These are phyloP conservation scores for Echinarachnius parma DNA, from an alignment of 53 echinoderm and acorn worm species.

Conservation along the genomic window DNA sequence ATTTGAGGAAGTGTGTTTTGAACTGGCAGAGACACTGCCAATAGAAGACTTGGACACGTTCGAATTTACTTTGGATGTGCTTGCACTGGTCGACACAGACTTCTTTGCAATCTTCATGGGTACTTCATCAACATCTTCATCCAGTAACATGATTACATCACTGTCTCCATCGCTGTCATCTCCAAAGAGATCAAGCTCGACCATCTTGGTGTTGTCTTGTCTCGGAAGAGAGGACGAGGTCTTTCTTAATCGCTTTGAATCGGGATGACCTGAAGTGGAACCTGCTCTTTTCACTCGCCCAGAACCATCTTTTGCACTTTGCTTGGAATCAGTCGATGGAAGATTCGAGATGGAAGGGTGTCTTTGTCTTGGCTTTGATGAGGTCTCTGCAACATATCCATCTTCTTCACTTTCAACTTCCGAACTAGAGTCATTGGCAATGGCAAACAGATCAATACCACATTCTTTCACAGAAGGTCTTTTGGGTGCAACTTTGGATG, in stretches of 20 bases:
- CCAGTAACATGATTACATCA: slow-evolving; percentile 29
- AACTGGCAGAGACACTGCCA: too few relatives aligned
- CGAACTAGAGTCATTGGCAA: slow-evolving; percentile 19
- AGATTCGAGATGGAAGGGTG: too few relatives aligned
- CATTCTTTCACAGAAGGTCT: slow-evolving; percentile 17
- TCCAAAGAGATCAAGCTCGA: slow-evolving; percentile 63
- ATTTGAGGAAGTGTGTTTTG: too few relatives aligned
- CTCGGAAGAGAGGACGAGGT: not conserved
- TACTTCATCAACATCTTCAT: slow-evolving; percentile 29
- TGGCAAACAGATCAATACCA: slow-evolving; percentile 20
- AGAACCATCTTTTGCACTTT: not conserved
- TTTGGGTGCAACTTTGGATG: slow-evolving; percentile 2
- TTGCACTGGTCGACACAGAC: too few relatives aligned
- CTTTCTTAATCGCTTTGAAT: slow-evolving; percentile 1
- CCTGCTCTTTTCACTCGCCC: slow-evolving; percentile 17
- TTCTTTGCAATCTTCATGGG: too few relatives aligned
- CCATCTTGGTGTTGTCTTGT: slow-evolving; percentile 13
- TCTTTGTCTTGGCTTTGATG: not conserved
- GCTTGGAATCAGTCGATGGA: not conserved
- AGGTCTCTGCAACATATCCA: not conserved
- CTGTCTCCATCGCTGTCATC: slow-evolving; percentile 58
- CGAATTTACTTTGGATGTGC: too few relatives aligned
- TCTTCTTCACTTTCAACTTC: slow-evolving; percentile 1
- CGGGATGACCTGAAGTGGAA: slow-evolving; percentile 3
- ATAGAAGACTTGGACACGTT: too few relatives aligned